Evolutionary conservation across 2,113 vertebrate genomes (phyloP), one percentile per base, ranked within the genome.

Genomic region (Halcyon malimbica): DNA sequence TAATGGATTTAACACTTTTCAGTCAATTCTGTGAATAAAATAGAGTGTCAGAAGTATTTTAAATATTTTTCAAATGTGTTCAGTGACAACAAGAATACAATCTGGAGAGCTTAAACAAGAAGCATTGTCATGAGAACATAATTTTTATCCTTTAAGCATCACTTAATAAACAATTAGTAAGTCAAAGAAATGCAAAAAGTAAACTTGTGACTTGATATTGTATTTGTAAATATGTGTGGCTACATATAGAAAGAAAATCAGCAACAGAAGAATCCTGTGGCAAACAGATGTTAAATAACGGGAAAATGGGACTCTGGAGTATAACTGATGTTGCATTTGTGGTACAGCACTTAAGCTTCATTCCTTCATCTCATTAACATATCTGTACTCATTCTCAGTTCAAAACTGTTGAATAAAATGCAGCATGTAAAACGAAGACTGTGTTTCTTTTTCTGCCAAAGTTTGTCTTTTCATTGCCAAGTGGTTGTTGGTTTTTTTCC

Each of bases 1-100:
- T 79, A 75, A 87, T 86, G 50, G 57, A 90, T 90, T 94, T 96
- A 78, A 59, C 37, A 81, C 24, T 65, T 92, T 56, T 70, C 48
- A 65, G 39, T 80, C 46, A 92, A 48, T 83, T 81, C 33, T 89
- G 48, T 92, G 57, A 87, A 81, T 74, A 70, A 3, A 85, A 42
- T 7, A 35, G 19, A 64, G 8, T 69, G 65, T 60, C 10, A 17
- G 48, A 92, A 87, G 25, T 42, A 56, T 71, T 91, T 71, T 28
- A 76, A 83, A 78, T 92, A 73, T 70, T 64, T 85, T 92, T 89
- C 75, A 23, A 65, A 13, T 50, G 35, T n/a, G 9, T 57, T 78
- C 63, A 77, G 13, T 85, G 67, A 56, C 39, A 85, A 71, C 71
- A 44, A 48, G 10, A 82, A 73, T 70, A 51, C 25, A 70, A 64